These are phyloP conservation scores for Adoxophyes honmai DNA, from an alignment of 1,140 invertebrate species.

Conservation along the genomic window DNA sequence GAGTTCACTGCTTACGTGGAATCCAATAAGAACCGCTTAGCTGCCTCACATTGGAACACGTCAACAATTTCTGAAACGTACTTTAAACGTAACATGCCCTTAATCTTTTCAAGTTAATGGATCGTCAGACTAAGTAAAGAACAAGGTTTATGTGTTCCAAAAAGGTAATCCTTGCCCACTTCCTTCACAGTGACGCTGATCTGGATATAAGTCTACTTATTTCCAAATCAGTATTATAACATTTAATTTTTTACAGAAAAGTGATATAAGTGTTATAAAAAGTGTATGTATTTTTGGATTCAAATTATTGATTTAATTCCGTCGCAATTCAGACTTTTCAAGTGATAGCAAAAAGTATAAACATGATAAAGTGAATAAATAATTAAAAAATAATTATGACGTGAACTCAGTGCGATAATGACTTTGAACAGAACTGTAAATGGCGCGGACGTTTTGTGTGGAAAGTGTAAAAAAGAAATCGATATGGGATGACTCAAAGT, in stretches of 20 bases:
- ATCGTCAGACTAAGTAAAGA: neutral
- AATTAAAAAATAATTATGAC: conserved; percentile 49
- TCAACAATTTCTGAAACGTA: conserved; percentile 34
- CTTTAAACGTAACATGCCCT: conserved; percentile 21
- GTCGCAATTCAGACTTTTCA: conserved; percentile 73
- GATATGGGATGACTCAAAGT: conserved; percentile 76
- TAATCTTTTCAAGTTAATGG: neutral
- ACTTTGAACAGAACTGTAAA: conserved; percentile 43
- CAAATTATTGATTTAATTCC: conserved; percentile 63
- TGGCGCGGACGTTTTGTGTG: conserved; percentile 53
- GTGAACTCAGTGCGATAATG: conserved; percentile 57
- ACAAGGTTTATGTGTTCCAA: conserved; percentile 8
- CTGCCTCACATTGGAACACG: conserved; percentile 57
- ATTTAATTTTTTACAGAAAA: conserved; percentile 48
- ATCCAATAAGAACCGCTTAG: conserved; percentile 67
- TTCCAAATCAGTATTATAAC: conserved; percentile 42
- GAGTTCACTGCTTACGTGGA: conserved; percentile 59
- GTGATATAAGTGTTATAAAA: conserved; percentile 60
- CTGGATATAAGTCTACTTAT: conserved; percentile 56
- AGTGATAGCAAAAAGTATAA: conserved; percentile 43
- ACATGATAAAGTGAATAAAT: conserved; percentile 43
- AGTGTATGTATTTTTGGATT: conserved; percentile 62
- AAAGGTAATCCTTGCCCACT: conserved; percentile 43
- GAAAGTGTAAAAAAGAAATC: conserved; percentile 66
- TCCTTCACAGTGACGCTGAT: conserved; percentile 33